Evolutionary conservation across 2,797 vertebrate genomes (phyloP), one percentile per base, ranked within the genome.

Genomic region (Heteromormyrus szaboi): DNA sequence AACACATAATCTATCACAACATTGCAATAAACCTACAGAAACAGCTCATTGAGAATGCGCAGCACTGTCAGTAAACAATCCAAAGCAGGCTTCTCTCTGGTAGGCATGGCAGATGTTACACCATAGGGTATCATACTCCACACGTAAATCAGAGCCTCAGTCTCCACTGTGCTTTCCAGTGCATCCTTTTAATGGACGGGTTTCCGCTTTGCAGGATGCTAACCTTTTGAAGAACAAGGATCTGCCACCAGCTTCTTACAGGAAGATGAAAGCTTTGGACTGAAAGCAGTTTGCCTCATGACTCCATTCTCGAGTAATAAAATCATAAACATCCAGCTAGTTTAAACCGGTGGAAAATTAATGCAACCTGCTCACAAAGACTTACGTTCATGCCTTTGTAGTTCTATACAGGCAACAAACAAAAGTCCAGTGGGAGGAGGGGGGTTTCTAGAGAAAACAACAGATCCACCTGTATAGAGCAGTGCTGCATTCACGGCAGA

Each of bases 41-140:
- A 33, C 84, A 33, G 51, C 84, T 37, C 14, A 59, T 44, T 11
- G 4, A 8, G 14, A 37, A 19, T 2, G 3, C 14, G 14, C 84
- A 33, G 25, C 5, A 14, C 22, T 53, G 84, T 54, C 84, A 59
- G 85, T 29, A 59, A 11, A 86, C 85, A 14, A 86, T 29, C 50
- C 50, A 85, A 54, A 54, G 51, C 22, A 51, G 5, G 11, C 46
- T 51, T 53, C 12, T 29, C 48, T 17, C 84, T 85, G 37, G 76
- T 19, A 81, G 19, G 76, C 76, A 81, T 81, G 76, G 76, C 51
- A 51, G 84, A 85, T 85, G 83, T 51, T 51, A 50, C 83, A 50
- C 46, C 46, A 14, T 85, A 29, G 84, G 84, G 51, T 7, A 33
- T 33, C 25, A 85, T 17, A 29, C 29, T 29, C 76, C 76, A 3